phyloP scores from a whole-genome alignment of 2,113 vertebrate species.

The Pollachius pollachius region DNA sequence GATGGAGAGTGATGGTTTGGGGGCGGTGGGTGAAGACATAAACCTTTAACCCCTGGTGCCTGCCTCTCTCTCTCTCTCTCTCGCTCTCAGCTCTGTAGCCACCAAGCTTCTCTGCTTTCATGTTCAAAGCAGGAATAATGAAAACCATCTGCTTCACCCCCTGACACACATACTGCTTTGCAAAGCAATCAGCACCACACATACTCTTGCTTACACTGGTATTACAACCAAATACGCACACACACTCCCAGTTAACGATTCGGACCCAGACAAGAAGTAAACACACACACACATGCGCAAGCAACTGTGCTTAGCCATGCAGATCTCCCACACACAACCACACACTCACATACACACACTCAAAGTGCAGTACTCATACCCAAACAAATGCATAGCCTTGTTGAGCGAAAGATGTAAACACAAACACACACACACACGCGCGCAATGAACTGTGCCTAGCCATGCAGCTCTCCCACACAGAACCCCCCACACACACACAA shows the following conservation, averaged over 20 bases:
- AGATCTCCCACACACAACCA: slow-evolving; percentile 29
- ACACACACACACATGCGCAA: not conserved
- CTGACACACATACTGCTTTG: slow-evolving; percentile 35
- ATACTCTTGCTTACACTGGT: slow-evolving; percentile 15
- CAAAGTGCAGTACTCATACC: not conserved
- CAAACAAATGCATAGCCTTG: too few relatives aligned
- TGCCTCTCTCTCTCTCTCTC: slow-evolving; percentile 32
- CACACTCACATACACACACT: slow-evolving; percentile 6
- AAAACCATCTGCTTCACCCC: slow-evolving; percentile 64
- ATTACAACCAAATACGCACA: slow-evolving; percentile 2
- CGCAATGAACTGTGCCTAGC: too few relatives aligned
- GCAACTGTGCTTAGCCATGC: too few relatives aligned
- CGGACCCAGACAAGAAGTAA: too few relatives aligned
- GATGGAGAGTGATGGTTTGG: too few relatives aligned
- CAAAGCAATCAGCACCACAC: slow-evolving; percentile 31
- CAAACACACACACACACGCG: not conserved
- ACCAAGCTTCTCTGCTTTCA: slow-evolving; percentile 23
- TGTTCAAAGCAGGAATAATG: slow-evolving; percentile 63
- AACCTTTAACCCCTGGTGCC: slow-evolving; percentile 60
- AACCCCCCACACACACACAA: slow-evolving; percentile 1
- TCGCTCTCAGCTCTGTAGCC: too few relatives aligned
- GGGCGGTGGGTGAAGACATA: slow-evolving; percentile 45
- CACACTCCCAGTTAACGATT: not conserved
- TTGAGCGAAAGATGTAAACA: too few relatives aligned
- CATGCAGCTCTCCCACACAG: too few relatives aligned